Evolutionary conservation across 2,888 invertebrate species (phyloP), one percentile per base, ranked within the genome.

Genomic region (Sthenelais limicola): DNA sequence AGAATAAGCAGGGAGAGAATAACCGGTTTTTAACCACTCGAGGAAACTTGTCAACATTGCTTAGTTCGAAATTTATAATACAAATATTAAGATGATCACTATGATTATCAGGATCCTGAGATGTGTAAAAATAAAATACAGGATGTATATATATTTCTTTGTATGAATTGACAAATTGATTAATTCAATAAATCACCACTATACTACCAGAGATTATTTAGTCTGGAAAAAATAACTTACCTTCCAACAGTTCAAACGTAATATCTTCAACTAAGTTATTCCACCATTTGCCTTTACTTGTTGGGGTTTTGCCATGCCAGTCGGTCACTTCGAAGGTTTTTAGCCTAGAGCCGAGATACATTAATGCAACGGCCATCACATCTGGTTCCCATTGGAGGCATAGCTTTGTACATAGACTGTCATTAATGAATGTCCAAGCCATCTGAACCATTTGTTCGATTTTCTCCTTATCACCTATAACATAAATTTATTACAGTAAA

Each of bases 401-500:
- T 58, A 99, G 90, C 0, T 97, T 98, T 3, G 99, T 99, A 86
- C 97, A 97, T 78, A 98, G 91, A 89, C 96, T 95, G 89, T 99
- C 99, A 88, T 99, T 99, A 0, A 98, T 96, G 88, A 99, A 99
- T 4, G 98, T 98, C 98, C 98, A 99, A 0, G 98, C 97, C 96
- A 97, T 98, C 89, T 98, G 98, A 0, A 98, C 96, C 94, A 98
- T 95, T 88, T 96, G 96, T 83, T 97, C 94, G 67, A 97, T 89
- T 87, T 96, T 96, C n/a, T 91, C 91, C 86, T 96, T 95, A 85
- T 98, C 97, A 35, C 96, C 92, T 91, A 79, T 32, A 79, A 73
- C n/a, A n/a, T n/a, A n/a, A n/a, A n/a, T n/a, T n/a, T n/a, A n/a
- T n/a, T n/a, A n/a, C n/a, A n/a, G n/a, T n/a, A n/a, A n/a, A n/a